Evolutionary conservation across 2,888 invertebrate species (phyloP).

Genomic region (Sicus ferrugineus): DNA sequence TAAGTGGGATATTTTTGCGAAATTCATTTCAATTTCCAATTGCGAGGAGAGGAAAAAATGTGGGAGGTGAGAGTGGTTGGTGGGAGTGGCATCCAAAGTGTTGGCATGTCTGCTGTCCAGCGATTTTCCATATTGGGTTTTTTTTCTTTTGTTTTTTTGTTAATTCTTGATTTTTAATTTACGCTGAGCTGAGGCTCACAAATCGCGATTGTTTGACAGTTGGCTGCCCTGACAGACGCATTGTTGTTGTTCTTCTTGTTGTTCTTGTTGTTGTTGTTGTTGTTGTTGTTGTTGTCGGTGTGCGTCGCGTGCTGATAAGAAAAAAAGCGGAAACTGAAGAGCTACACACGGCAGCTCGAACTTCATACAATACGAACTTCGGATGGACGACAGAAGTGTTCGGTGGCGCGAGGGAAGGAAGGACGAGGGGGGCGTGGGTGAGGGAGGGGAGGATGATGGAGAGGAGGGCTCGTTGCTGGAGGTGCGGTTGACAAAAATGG

Average conservation of each 20-base stretch:
- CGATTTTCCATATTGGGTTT: constrained; percentile 8
- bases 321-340: neutral
- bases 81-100: constrained; percentile 39
- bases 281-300: neutral
- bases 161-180: constrained; percentile 41
- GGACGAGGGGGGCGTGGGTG: neutral
- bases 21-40: neutral
- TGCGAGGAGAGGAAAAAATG: neutral
- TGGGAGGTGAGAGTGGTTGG: constrained; percentile 50
- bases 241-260: neutral
- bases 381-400: constrained; percentile 23
- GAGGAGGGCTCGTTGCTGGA: neutral
- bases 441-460: neutral
- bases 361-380: constrained; percentile 26
- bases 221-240: constrained; percentile 11
- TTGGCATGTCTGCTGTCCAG: constrained; percentile 10
- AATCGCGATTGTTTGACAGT: constrained; percentile 28
- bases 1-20: neutral
- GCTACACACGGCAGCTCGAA: constrained; percentile 23
- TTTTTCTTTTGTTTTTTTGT: constrained; percentile 24
- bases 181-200: constrained; percentile 7
- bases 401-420: neutral
- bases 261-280: neutral
- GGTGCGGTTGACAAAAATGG: neutral
- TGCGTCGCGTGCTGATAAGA: neutral